phyloP scores from a whole-genome alignment of 2,888 invertebrate genomes.

The Rambutsinella grinnellia region DNA sequence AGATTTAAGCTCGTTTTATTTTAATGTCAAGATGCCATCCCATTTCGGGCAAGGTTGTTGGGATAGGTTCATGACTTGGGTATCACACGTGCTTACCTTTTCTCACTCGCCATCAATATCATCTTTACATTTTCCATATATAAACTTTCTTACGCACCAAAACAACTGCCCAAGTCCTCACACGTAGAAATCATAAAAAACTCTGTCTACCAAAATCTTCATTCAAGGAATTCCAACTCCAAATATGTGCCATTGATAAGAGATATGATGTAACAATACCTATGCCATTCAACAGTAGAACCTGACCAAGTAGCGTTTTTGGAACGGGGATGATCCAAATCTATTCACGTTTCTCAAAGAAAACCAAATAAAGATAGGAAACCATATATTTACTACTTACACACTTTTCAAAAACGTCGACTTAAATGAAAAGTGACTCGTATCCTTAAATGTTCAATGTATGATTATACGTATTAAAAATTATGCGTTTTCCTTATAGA shows the following conservation, averaged over 20 bases:
- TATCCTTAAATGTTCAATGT: no score
- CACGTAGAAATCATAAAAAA: constrained; percentile 1
- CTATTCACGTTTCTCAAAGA: constrained; percentile 16
- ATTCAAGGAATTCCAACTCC: neutral
- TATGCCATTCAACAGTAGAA: neutral
- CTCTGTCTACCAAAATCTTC: neutral
- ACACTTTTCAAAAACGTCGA: no score
- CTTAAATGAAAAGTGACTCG: no score
- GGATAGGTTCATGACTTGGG: constrained; percentile 34
- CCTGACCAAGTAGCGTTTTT: neutral
- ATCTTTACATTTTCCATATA: constrained; percentile 34
- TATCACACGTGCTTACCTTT: constrained; percentile 15
- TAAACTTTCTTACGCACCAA: constrained; percentile 36
- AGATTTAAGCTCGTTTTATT: no score
- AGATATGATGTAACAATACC: neutral
- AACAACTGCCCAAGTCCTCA: neutral
- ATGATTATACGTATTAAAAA: no score
- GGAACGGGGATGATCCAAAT: constrained; percentile 44
- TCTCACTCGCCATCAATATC: constrained; percentile 7
- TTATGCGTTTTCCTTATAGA: no score
- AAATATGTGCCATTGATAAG: neutral
- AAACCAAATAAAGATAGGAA: neutral
- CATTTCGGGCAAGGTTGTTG: constrained; percentile 55
- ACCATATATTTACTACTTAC: no score
- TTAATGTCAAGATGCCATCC: constrained; percentile 57